Evolutionary conservation across 2,113 vertebrate species (phyloP).

Genomic region (Passerina amoena): DNA sequence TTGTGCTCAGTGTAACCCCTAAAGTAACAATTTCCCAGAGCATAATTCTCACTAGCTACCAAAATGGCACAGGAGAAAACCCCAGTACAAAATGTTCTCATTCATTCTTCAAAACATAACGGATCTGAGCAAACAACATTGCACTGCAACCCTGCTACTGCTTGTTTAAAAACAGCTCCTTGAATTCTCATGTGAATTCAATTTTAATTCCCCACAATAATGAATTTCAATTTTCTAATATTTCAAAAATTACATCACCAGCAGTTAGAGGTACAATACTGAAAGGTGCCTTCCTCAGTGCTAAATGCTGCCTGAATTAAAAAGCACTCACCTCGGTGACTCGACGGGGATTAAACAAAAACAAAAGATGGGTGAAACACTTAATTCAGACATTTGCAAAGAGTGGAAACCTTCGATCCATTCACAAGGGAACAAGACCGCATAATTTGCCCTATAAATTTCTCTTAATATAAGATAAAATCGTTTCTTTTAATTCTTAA

Average conservation of each 20-base stretch:
- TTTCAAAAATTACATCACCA: background rate
- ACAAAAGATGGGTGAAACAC: background rate
- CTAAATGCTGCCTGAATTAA: background rate
- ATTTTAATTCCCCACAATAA: background rate
- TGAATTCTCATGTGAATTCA: background rate
- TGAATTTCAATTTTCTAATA: background rate
- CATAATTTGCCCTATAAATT: background rate
- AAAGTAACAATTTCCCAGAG: background rate
- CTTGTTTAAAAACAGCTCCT: background rate
- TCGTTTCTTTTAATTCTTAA: background rate
- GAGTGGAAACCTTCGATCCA: background rate
- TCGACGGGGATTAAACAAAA: background rate
- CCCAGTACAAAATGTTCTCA: background rate
- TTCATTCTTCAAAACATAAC: background rate
- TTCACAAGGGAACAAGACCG: background rate
- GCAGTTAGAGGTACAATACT: background rate
- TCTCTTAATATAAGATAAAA: background rate
- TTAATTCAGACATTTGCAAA: background rate
- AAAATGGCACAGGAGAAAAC: background rate
- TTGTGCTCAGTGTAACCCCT: background rate
- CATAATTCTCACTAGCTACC: background rate
- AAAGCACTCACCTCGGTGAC: background rate
- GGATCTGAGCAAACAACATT: fast-evolving
- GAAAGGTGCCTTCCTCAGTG: background rate
- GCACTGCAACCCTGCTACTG: fast-evolving